These are phyloP conservation scores for Peromyscus leucopus DNA, from an alignment of 2,113 vertebrate species.

Conservation along the genomic window DNA sequence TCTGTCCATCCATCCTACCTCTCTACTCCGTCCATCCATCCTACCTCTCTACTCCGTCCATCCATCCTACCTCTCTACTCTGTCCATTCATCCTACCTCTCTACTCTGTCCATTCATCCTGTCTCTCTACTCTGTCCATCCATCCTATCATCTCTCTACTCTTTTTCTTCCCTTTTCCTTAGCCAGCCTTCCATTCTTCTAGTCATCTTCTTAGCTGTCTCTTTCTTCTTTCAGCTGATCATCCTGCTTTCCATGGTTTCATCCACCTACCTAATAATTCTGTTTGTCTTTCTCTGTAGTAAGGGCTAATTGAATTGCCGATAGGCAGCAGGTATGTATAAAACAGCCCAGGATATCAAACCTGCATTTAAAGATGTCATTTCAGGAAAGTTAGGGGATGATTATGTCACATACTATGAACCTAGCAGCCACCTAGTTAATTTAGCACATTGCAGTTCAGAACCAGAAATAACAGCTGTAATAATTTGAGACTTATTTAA, in stretches of 20 bases:
- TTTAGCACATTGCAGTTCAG: slow-evolving; percentile 83
- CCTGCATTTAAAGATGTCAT: slow-evolving; percentile 17
- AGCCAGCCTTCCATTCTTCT: neutral
- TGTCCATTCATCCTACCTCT: neutral
- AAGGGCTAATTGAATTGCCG: slow-evolving; percentile 74
- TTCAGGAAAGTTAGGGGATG: slow-evolving; percentile 52
- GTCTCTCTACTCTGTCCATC: neutral
- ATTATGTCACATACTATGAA: slow-evolving; percentile 78
- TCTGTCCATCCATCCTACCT: neutral
- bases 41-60: no score
- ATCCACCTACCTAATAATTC: neutral
- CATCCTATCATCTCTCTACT: no score
- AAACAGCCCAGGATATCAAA: slow-evolving; percentile 76
- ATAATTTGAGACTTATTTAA: slow-evolving; percentile 85
- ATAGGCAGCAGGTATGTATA: slow-evolving; percentile 80
- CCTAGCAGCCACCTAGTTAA: slow-evolving; percentile 84
- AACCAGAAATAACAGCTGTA: slow-evolving; percentile 84
- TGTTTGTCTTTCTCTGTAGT: slow-evolving; percentile 74
- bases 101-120: no score
- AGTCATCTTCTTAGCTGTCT: neutral
- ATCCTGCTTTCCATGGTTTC: neutral
- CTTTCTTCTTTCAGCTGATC: no score
- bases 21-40: neutral
- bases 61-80: neutral
- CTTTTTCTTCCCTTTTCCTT: neutral